These are phyloP conservation scores for Cydia fagiglandana DNA, from an alignment of 1,140 invertebrate species.

Conservation along the genomic window DNA sequence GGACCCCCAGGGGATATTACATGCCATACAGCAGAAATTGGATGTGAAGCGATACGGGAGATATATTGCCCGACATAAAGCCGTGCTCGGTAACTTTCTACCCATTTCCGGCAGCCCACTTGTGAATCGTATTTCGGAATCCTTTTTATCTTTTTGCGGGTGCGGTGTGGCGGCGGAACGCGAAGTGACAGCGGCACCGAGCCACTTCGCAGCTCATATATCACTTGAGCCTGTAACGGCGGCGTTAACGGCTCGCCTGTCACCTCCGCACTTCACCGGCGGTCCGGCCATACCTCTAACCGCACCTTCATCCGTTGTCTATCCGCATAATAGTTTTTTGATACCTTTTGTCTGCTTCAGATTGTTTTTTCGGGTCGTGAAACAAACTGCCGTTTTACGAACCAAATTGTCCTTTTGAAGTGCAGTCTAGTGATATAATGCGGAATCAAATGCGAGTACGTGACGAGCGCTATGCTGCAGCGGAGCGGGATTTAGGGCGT, in stretches of 20 bases:
- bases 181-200: slow-evolving; percentile 71
- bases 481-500: slow-evolving; percentile 39
- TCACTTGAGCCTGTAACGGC: slow-evolving; percentile 71
- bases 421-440: slow-evolving; percentile 36
- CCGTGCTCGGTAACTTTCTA: slow-evolving; percentile 67
- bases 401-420: slow-evolving; percentile 35
- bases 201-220: slow-evolving; percentile 75
- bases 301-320: slow-evolving; percentile 3
- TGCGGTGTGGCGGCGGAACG: slow-evolving; percentile 55
- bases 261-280: slow-evolving; percentile 60
- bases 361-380: slow-evolving; percentile 10
- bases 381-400: slow-evolving; percentile 15
- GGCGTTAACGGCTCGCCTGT: slow-evolving; percentile 70
- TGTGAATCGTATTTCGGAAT: slow-evolving; percentile 74
- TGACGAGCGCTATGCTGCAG: slow-evolving; percentile 34
- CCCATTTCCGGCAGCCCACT: slow-evolving; percentile 72
- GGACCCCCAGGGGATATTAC: slow-evolving; percentile 64
- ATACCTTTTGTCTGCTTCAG: slow-evolving; percentile 24
- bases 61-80: slow-evolving; percentile 73
- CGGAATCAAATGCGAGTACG: slow-evolving; percentile 35
- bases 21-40: slow-evolving; percentile 74
- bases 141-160: slow-evolving; percentile 74
- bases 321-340: slow-evolving; percentile 27
- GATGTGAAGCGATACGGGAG: slow-evolving; percentile 66
- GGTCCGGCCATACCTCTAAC: slow-evolving; percentile 46